A percentile compares a stretch with the other conserved stretches of the same genome.
Evolutionary conservation across 2,797 vertebrate genomes (phyloP).

Genomic region (Benthosema pterotum): DNA sequence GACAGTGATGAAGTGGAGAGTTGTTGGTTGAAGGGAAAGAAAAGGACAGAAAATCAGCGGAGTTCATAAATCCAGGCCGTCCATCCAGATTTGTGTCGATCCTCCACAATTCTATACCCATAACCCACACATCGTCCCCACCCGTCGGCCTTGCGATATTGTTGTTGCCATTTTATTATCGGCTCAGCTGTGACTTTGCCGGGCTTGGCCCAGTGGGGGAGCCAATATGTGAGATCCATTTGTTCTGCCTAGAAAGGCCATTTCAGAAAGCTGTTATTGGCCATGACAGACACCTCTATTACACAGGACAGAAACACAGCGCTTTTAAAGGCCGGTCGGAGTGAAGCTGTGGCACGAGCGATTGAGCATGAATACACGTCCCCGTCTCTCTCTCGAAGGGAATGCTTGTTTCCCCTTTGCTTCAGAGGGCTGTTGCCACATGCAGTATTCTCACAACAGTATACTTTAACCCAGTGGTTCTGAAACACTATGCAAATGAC

Average conservation of each 20-base stretch:
- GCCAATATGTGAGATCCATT: slow-evolving; percentile 14
- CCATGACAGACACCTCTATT: slow-evolving; percentile 16
- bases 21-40: background rate
- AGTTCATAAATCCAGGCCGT: slow-evolving; percentile 16
- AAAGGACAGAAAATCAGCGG: background rate
- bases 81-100: background rate
- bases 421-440: background rate
- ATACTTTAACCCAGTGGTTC: background rate
- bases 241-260: slow-evolving; percentile 13
- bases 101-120: too few relatives aligned
- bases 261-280: slow-evolving; percentile 13
- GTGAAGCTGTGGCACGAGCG: background rate
- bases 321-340: background rate
- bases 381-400: slow-evolving; percentile 5
- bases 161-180: slow-evolving; percentile 20
- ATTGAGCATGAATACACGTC: background rate
- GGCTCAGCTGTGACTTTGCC: slow-evolving; percentile 21
- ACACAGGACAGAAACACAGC: slow-evolving; percentile 1
- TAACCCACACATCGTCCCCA: too few relatives aligned
- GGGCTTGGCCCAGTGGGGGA: slow-evolving; percentile 1
- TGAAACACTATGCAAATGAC: too few relatives aligned
- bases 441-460: background rate
- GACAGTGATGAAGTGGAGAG: slow-evolving; percentile 3
- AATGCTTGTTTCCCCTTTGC: background rate
- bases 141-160: slow-evolving; percentile 1